Evolutionary conservation across 2,888 invertebrate genomes (phyloP).

Genomic region (Dorcus parallelipipedus): DNA sequence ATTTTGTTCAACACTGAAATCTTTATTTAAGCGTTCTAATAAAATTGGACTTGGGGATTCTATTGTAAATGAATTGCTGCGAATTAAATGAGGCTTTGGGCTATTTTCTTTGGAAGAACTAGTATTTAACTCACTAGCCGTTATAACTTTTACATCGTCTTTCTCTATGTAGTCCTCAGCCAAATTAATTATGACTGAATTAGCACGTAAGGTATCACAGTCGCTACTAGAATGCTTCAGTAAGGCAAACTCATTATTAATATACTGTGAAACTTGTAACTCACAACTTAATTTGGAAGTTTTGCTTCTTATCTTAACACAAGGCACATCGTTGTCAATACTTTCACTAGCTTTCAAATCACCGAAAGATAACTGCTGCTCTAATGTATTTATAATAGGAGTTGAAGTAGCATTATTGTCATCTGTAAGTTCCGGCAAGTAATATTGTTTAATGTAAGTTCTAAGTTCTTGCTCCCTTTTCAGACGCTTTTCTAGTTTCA

Average conservation of each 20-base stretch:
- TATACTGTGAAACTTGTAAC: conserved; percentile 26
- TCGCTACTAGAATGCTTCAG: conserved; percentile 2
- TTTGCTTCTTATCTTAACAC: conserved; percentile 10
- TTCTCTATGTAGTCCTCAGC: background rate
- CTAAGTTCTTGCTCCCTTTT: conserved; percentile 48
- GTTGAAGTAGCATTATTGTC: conserved; percentile 17
- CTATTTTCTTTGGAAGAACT: background rate
- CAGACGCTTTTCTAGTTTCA: conserved; percentile 61
- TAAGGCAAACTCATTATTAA: conserved; percentile 18
- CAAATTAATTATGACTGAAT: background rate
- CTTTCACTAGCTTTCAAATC: conserved; percentile 3
- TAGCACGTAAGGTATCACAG: background rate
- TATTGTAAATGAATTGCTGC: conserved; percentile 77
- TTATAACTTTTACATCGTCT: too few species aligned
- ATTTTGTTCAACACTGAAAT: background rate
- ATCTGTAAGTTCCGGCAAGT: conserved; percentile 23
- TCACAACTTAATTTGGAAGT: conserved; percentile 32
- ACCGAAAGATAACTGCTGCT: conserved; percentile 20
- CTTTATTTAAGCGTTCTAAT: conserved; percentile 57
- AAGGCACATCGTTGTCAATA: conserved; percentile 21
- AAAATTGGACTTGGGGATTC: conserved; percentile 75
- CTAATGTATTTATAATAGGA: conserved; percentile 18
- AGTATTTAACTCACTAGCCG: background rate
- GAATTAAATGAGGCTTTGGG: conserved; percentile 53
- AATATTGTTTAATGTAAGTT: conserved; percentile 30